phyloP scores from a whole-genome alignment of 2,113 vertebrate species.

The Rhombomys opimus region DNA sequence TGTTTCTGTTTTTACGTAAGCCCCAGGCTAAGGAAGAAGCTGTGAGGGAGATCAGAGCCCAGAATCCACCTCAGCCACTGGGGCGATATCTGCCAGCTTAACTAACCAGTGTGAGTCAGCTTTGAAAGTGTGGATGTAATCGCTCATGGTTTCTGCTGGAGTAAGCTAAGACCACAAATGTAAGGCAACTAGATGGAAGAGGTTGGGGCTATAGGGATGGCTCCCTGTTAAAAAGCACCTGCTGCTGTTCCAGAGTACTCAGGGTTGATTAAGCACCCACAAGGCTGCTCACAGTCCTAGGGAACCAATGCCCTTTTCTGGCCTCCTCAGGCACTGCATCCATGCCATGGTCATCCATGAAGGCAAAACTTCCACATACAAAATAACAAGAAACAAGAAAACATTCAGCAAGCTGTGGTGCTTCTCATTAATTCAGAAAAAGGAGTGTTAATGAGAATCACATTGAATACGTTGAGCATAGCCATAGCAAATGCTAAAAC shows the following conservation, averaged over 20 bases:
- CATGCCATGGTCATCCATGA: neutral
- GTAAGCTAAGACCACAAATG: neutral
- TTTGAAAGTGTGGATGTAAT: neutral
- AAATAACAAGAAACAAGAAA: neutral
- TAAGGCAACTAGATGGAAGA: neutral
- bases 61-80: neutral
- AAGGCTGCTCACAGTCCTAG: neutral
- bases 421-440: neutral
- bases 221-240: neutral
- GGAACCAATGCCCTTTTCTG: neutral
- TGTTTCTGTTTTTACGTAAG: constrained; percentile 38
- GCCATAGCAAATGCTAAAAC: neutral
- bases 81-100: neutral
- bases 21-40: constrained; percentile 41
- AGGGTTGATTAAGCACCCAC: neutral
- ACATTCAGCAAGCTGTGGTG: neutral
- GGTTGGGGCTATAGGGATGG: neutral
- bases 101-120: neutral
- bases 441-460: constrained; percentile 42
- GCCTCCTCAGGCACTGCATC: neutral
- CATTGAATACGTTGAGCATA: neutral
- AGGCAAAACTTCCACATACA: neutral
- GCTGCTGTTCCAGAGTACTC: neutral
- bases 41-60: neutral
- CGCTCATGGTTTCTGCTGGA: neutral